Evolutionary conservation across 1,140 invertebrate species (phyloP), one percentile per base, ranked within the genome.

Genomic region (Zaprionus ornatus): DNA sequence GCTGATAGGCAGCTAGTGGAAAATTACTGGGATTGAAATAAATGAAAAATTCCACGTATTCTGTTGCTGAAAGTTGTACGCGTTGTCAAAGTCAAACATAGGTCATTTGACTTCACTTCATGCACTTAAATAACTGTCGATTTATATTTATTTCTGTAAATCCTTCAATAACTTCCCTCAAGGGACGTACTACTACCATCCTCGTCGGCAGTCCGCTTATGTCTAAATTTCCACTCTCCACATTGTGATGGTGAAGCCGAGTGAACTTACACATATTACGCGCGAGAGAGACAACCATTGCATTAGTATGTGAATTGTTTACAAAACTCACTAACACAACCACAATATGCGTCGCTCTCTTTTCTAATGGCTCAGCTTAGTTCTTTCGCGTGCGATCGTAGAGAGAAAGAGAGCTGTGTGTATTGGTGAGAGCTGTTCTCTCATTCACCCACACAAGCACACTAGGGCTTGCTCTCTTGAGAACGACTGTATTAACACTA

Each of bases 1-100:
- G 6, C 29, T 17, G 50, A 52, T 52, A 52, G 17, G 1, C 15
- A 13, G 50, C 25, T 7, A 65, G 62, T 65, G 62, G 62, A 65
- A 65, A 65, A 55, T 65, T 65, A 40, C 62, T 65, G 40, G 6
- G 35, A 63, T 4, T 12, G 23, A 23, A 12, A 37, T 17, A 3
- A 45, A 3, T 9, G 9, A 17, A 17, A n/a, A 42, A 42, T 42
- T 42, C 40, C 40, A 42, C 40, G 40, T 17, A n/a, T 45, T 32
- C 9, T 3, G 29, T 32, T 32, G 9, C n/a, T 42, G n/a, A 42
- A 17, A n/a, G 40, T 15, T 45, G 40, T 17, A 9, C n/a, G 1
- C n/a, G 40, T 45, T n/a, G 40, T 45, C n/a, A 17, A 45, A 45
- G 40, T 45, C 40, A 42, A n/a, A 2, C 6, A n/a, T 9, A 42